phyloP scores from a whole-genome alignment of 2,888 invertebrate species.

The Escarpia spicata region DNA sequence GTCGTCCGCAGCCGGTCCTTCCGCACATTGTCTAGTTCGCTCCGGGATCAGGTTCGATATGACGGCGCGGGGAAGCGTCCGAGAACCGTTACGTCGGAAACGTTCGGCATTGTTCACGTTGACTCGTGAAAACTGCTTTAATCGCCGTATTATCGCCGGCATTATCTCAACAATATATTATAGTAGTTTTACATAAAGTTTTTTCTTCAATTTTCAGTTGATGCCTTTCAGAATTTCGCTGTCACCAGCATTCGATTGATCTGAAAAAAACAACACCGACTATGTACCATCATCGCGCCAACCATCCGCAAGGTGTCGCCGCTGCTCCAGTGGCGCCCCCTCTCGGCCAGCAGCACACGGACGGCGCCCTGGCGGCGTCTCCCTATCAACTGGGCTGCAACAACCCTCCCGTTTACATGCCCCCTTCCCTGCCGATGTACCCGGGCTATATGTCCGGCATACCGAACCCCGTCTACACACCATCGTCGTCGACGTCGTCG shows the following conservation, averaged over 20 bases:
- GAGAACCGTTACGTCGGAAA: too few species aligned
- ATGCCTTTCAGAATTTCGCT: not conserved
- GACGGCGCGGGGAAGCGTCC: too few species aligned
- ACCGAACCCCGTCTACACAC: not conserved
- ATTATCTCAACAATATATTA: too few species aligned
- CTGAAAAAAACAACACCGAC: not conserved
- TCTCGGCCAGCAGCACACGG: not conserved
- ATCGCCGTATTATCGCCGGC: not conserved
- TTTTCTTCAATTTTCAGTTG: not conserved
- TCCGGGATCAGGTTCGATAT: too few species aligned
- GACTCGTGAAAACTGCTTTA: not conserved
- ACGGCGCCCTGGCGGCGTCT: not conserved
- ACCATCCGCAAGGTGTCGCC: conserved; percentile 1
- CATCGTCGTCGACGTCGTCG: not conserved
- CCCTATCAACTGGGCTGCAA: not conserved
- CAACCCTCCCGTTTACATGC: not conserved
- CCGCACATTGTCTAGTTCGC: too few species aligned
- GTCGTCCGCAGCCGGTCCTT: too few species aligned
- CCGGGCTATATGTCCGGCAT: not conserved
- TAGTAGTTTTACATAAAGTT: not conserved
- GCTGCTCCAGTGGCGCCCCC: not conserved
- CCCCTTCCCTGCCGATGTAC: not conserved
- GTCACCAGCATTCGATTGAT: not conserved
- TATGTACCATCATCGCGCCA: not conserved
- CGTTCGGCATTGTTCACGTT: not conserved